Evolutionary conservation across 2,113 vertebrate species (phyloP).

Genomic region (Cyprinodon variegatus): DNA sequence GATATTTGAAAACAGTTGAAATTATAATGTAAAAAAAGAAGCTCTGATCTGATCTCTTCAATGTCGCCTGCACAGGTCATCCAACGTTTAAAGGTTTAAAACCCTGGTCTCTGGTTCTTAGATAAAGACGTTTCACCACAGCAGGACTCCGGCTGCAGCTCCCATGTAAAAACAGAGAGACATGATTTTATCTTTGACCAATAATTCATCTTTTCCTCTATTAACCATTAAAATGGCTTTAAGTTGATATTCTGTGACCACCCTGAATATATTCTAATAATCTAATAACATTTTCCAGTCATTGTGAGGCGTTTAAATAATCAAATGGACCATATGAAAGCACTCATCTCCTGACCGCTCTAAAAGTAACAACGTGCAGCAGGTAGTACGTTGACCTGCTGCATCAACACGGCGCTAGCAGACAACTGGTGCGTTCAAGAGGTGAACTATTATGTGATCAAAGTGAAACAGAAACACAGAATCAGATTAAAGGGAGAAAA

Average conservation of each 20-base stretch:
- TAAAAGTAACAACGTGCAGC: constrained; percentile 49
- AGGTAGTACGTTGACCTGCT: constrained; percentile 17
- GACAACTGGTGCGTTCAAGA: constrained; percentile 8
- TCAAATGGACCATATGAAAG: constrained; percentile 47
- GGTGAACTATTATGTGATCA: constrained; percentile 37
- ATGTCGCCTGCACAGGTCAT: no score
- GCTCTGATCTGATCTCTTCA: no score
- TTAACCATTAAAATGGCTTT: constrained; percentile 18
- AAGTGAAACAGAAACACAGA: constrained; percentile 1
- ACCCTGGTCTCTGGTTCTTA: no score
- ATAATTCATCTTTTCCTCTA: constrained; percentile 18
- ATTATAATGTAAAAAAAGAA: no score
- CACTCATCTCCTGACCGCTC: constrained; percentile 57
- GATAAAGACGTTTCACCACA: no score
- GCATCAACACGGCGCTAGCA: not conserved
- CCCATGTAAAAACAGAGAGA: not conserved
- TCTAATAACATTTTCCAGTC: constrained; percentile 75
- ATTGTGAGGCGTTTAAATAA: constrained; percentile 72
- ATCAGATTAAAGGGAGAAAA: constrained; percentile 17
- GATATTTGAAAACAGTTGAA: no score
- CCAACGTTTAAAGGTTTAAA: no score
- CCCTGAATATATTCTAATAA: constrained; percentile 77
- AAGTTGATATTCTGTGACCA: constrained; percentile 63
- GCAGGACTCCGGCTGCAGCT: no score
- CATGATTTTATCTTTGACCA: not conserved